Conservation (phyloP, 2,888 invertebrate genomes). For the Drosophila crucigera region DNA sequence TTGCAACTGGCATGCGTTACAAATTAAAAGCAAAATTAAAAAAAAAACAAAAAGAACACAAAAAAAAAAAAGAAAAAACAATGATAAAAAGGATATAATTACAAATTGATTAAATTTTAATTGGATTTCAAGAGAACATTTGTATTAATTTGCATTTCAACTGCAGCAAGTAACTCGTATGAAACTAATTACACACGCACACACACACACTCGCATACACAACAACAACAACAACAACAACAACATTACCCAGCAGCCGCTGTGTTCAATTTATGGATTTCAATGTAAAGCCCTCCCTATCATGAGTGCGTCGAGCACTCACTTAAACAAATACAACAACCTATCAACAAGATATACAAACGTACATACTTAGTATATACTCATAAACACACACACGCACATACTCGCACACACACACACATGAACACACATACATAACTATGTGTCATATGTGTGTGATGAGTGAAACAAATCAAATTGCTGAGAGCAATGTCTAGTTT, state of each 20-base stretch:
- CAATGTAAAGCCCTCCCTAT: conserved; percentile 76
- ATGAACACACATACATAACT: conserved; percentile 2
- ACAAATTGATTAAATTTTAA: conserved; percentile 43
- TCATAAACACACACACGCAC: conserved; percentile 28
- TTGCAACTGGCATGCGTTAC: conserved; percentile 31
- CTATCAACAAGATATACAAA: conserved; percentile 34
- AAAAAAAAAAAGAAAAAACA: neutral
- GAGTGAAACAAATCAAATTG: conserved; percentile 46
- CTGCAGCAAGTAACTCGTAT: conserved; percentile 54
- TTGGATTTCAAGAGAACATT: conserved; percentile 38
- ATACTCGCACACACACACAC: conserved; percentile 4
- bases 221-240: conserved; percentile 6
- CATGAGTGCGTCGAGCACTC: conserved; percentile 50
- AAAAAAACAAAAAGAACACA: neutral
- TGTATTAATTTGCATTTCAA: conserved; percentile 41
- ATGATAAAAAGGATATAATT: conserved; percentile 15
- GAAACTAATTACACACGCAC: conserved; percentile 39
- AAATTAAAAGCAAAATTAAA: conserved; percentile 3
- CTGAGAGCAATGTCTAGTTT: conserved; percentile 65
- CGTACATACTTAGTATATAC: conserved; percentile 13
- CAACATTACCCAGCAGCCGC: conserved; percentile 56
- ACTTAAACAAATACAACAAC: conserved; percentile 57
- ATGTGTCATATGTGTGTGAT: conserved; percentile 9
- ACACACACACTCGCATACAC: conserved; percentile 12
- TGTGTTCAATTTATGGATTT: conserved; percentile 73